Percentiles rank a stretch among this genome's conserved stretches.
Evolutionary conservation across 2,888 invertebrate species (phyloP).

Genomic region (Subacronicta megacephala): DNA sequence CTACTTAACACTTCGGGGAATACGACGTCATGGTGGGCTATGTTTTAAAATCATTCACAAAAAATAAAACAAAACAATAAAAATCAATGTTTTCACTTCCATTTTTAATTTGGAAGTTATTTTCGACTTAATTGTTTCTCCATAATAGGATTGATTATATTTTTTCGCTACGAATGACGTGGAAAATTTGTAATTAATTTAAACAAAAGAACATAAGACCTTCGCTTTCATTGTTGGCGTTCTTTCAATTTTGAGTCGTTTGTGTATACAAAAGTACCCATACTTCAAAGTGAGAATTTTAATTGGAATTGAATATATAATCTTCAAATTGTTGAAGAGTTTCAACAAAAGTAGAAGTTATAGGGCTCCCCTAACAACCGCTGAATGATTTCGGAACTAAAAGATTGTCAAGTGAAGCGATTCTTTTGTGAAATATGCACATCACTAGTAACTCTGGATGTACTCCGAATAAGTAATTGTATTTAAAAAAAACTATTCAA

Average conservation of each 20-base stretch:
- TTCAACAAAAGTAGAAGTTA: no score
- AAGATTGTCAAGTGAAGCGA: no score
- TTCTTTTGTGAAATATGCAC: no score
- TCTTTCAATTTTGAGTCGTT: slow-evolving; percentile 34
- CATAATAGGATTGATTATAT: slow-evolving; percentile 43
- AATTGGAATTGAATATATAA: slow-evolving; percentile 25
- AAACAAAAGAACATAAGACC: slow-evolving; percentile 48
- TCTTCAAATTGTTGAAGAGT: no score
- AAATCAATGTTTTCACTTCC: slow-evolving; percentile 6
- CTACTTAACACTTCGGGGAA: no score
- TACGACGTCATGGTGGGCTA: no score
- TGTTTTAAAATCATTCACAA: no score
- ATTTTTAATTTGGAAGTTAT: slow-evolving; percentile 32
- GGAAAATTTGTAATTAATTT: slow-evolving; percentile 54
- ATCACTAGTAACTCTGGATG: no score
- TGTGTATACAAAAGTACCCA: slow-evolving; percentile 14
- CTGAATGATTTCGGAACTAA: no score
- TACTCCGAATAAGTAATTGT: no score
- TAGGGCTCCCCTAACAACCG: no score
- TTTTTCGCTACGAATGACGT: slow-evolving; percentile 42
- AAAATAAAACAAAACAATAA: not conserved
- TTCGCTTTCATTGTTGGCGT: slow-evolving; percentile 48
- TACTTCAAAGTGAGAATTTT: slow-evolving; percentile 30
- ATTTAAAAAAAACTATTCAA: no score
- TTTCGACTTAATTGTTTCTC: slow-evolving; percentile 37